Conservation (phyloP, 2,888 invertebrate genomes). For the Caradrina kadenii region DNA sequence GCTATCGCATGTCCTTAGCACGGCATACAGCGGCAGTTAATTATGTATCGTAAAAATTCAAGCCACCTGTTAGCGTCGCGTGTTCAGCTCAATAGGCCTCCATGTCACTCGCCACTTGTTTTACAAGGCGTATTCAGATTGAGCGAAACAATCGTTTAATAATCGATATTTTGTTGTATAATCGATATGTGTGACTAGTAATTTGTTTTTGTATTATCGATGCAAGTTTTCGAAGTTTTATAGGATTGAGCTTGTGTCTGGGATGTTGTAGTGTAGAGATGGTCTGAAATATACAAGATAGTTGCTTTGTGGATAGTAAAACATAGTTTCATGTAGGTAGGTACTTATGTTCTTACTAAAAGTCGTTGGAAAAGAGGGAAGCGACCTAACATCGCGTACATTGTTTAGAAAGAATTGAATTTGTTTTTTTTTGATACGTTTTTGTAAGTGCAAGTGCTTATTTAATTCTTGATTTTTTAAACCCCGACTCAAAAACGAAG, state of each 20-base stretch:
- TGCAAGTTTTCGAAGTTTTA: background rate
- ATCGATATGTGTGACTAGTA: too few species aligned
- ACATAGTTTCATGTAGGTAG: too few species aligned
- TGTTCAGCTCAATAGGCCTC: slow-evolving; percentile 51
- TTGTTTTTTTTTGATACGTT: too few species aligned
- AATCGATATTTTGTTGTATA: background rate
- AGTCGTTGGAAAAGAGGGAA: too few species aligned
- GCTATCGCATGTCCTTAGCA: slow-evolving; percentile 24
- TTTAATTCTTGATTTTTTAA: too few species aligned
- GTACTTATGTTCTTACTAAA: too few species aligned
- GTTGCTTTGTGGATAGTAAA: background rate
- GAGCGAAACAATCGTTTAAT: background rate
- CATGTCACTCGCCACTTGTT: slow-evolving; percentile 35
- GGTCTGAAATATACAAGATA: background rate
- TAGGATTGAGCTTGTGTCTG: background rate
- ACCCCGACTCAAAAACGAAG: too few species aligned
- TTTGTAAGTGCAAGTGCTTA: too few species aligned
- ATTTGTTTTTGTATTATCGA: too few species aligned
- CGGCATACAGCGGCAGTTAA: slow-evolving; percentile 47
- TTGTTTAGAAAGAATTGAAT: too few species aligned
- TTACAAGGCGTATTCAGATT: slow-evolving; percentile 17
- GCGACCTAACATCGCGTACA: too few species aligned
- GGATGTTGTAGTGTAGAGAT: too few species aligned
- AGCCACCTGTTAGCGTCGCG: slow-evolving; percentile 69
- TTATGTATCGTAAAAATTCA: slow-evolving; percentile 66